phyloP scores from a whole-genome alignment of 2,888 invertebrate species.

The Neelides folsomi region DNA sequence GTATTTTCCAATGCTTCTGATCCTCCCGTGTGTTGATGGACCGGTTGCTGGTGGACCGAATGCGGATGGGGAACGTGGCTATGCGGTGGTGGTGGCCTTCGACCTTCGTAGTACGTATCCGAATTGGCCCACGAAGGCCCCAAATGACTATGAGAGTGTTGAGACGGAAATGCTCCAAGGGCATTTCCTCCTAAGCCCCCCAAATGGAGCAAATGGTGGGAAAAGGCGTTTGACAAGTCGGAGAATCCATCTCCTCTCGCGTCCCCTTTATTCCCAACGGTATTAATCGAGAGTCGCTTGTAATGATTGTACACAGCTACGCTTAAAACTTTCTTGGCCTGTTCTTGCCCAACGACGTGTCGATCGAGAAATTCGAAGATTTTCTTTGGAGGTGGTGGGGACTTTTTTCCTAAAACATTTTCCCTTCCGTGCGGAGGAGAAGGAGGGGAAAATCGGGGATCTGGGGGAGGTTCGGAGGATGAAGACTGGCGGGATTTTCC shows the following conservation, averaged over 20 bases:
- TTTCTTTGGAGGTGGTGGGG: slow-evolving; percentile 38
- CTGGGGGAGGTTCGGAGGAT: slow-evolving; percentile 17
- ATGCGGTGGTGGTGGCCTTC: slow-evolving; percentile 6
- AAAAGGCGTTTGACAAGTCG: slow-evolving; percentile 29
- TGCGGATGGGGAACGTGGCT: too few relatives aligned
- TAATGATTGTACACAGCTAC: slow-evolving; percentile 99
- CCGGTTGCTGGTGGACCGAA: too few relatives aligned
- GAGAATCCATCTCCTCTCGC: slow-evolving; percentile 31
- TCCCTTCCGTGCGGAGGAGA: background rate
- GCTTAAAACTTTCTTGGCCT: slow-evolving; percentile 91
- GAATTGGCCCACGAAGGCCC: slow-evolving; percentile 33
- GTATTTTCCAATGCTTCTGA: too few relatives aligned
- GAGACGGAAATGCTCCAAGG: slow-evolving; percentile 40
- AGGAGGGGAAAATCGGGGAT: slow-evolving; percentile 9
- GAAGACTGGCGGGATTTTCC: slow-evolving; percentile 40
- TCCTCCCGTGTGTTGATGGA: too few relatives aligned
- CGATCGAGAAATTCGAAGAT: slow-evolving; percentile 92
- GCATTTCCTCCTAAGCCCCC: slow-evolving; percentile 58
- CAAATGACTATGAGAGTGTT: slow-evolving; percentile 21
- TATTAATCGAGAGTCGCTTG: slow-evolving; percentile 90
- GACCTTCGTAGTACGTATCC: slow-evolving; percentile 32
- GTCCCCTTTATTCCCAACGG: slow-evolving; percentile 43
- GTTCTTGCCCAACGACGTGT: slow-evolving; percentile 93
- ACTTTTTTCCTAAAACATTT: slow-evolving; percentile 15
- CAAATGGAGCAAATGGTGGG: slow-evolving; percentile 60